Evolutionary conservation across 2,888 invertebrate genomes (phyloP).

Genomic region (Drosophila stalkeri): DNA sequence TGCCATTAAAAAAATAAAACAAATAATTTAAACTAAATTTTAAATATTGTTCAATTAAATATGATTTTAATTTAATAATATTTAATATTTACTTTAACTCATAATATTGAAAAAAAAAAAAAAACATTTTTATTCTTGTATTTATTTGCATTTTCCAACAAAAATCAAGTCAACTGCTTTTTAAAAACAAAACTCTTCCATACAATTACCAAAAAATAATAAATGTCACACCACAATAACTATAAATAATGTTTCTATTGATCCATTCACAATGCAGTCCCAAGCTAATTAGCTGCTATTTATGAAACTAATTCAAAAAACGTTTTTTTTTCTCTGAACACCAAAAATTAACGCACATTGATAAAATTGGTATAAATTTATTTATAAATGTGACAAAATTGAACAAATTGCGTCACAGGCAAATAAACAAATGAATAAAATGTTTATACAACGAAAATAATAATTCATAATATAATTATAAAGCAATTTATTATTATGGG

Average conservation of each 20-base stretch:
- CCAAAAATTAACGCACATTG: conserved; percentile 57
- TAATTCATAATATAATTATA: conserved; percentile 50
- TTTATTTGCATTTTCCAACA: not conserved
- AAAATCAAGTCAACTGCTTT: not conserved
- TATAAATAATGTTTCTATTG: conserved; percentile 4
- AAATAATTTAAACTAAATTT: too few relatives aligned
- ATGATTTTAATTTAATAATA: too few relatives aligned
- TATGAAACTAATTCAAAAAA: conserved; percentile 25
- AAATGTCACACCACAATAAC: not conserved
- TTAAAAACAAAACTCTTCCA: conserved; percentile 15
- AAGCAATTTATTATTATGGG: conserved; percentile 43
- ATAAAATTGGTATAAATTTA: conserved; percentile 27
- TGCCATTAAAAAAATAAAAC: too few relatives aligned
- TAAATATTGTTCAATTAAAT: too few relatives aligned
- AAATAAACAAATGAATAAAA: conserved; percentile 35
- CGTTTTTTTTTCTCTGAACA: conserved; percentile 19
- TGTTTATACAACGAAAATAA: conserved; percentile 23
- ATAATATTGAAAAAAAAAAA: too few relatives aligned
- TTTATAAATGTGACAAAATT: conserved; percentile 53
- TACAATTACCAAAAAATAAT: conserved; percentile 20
- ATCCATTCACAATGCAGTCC: conserved; percentile 20
- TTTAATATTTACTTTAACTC: too few relatives aligned
- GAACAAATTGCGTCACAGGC: conserved; percentile 54
- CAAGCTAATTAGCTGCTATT: conserved; percentile 48
- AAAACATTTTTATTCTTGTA: too few relatives aligned